Evolutionary conservation across 1,140 invertebrate species (phyloP).

Genomic region (Nasonia vitripennis): DNA sequence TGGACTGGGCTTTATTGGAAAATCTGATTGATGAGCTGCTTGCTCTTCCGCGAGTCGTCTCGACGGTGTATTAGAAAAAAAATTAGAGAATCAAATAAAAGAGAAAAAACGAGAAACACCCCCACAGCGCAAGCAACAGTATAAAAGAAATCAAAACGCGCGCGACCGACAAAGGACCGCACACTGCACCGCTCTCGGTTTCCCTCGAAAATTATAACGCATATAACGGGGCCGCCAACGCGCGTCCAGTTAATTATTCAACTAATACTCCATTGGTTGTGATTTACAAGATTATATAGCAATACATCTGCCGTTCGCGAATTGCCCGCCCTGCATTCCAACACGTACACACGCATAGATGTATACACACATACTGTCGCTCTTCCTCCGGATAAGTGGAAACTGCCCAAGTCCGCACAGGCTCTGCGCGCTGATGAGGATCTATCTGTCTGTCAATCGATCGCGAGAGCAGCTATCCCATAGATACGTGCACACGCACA

Average conservation of each 20-base stretch:
- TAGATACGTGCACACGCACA: background rate
- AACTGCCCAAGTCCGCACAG: background rate
- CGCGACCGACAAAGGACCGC: conserved; percentile 35
- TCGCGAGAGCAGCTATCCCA: background rate
- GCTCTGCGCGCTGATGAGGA: background rate
- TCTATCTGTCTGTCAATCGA: background rate
- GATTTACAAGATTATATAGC: conserved; percentile 71
- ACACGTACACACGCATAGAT: background rate
- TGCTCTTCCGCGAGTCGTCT: background rate
- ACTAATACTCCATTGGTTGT: conserved; percentile 74
- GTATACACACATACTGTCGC: background rate
- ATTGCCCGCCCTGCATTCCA: background rate
- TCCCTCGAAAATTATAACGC: background rate
- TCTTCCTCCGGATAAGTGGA: background rate
- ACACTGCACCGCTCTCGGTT: background rate
- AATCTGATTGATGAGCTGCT: background rate
- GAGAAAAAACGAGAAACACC: too few relatives aligned
- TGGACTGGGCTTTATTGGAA: background rate
- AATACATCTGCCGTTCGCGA: conserved; percentile 62
- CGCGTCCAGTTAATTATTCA: conserved; percentile 65
- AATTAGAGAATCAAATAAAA: too few relatives aligned
- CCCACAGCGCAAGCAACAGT: too few relatives aligned
- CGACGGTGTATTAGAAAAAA: too few relatives aligned
- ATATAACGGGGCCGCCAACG: conserved; percentile 33
- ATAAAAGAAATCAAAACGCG: conserved; percentile 49